Evolutionary conservation across 2,113 vertebrate genomes (phyloP).

Genomic region (Emydocephalus ijimae): DNA sequence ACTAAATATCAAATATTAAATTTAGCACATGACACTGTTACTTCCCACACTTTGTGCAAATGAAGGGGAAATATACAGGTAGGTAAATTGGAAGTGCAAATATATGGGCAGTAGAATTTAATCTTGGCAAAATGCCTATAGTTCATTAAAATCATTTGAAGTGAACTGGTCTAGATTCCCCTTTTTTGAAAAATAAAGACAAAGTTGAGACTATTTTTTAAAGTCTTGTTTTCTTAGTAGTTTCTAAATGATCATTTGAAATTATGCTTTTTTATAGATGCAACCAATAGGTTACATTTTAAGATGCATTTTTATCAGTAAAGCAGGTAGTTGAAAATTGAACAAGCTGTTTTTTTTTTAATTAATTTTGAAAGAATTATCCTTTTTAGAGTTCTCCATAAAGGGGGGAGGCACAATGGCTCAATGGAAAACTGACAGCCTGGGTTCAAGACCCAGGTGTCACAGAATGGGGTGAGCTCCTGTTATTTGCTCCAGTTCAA

Average conservation of each 20-base stretch:
- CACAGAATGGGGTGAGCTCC: no score
- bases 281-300: background rate
- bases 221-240: background rate
- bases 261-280: background rate
- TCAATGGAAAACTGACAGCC: no score
- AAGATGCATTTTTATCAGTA: background rate
- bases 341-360: background rate
- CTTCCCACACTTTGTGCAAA: background rate
- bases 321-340: background rate
- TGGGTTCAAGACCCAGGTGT: no score
- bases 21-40: background rate
- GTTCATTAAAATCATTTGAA: background rate
- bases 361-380: conserved; percentile 30
- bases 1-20: conserved; percentile 5
- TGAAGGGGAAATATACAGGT: background rate
- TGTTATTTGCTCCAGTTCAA: background rate
- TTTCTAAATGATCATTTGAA: background rate
- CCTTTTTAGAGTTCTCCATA: background rate
- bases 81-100: conserved; percentile 8
- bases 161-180: background rate
- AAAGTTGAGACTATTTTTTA: background rate
- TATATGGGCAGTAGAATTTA: background rate
- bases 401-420: background rate
- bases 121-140: background rate
- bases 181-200: background rate